These are phyloP conservation scores for Actinia tenebrosa DNA, from an alignment of 64 coral and sea anemone species.

Conservation along the genomic window DNA sequence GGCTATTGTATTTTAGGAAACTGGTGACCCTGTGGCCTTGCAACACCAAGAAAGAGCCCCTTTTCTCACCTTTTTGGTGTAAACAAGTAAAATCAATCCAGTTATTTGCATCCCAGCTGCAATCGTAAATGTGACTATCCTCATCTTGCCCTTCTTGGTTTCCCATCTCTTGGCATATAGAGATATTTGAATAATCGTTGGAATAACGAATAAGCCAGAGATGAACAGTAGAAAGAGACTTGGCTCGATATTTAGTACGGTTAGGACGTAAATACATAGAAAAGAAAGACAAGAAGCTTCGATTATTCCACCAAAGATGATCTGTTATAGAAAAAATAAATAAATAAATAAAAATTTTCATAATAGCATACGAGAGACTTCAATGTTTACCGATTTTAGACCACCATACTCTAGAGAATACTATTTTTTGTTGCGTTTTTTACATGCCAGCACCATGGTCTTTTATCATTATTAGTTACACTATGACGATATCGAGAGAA, in stretches of 20 bases:
- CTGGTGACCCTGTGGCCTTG: too few species aligned
- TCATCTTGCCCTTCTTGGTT: slow-evolving; percentile 15
- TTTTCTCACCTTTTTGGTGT: not conserved
- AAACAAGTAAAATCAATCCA: slow-evolving; percentile 11
- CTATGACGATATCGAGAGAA: too few species aligned
- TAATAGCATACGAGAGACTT: too few species aligned
- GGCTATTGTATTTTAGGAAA: too few species aligned
- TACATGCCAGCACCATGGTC: too few species aligned
- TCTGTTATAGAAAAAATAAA: slow-evolving; percentile 12
- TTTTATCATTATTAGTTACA: too few species aligned
- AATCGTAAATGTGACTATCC: not conserved
- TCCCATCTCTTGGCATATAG: slow-evolving; percentile 5
- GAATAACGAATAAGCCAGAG: slow-evolving; percentile 19
- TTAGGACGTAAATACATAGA: slow-evolving; percentile 21
- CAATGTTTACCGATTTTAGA: too few species aligned
- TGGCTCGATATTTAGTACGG: slow-evolving; percentile 15
- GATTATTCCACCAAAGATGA: slow-evolving; percentile 25
- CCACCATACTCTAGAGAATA: too few species aligned
- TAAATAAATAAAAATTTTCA: not conserved
- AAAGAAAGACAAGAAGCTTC: slow-evolving; percentile 34
- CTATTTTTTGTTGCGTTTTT: too few species aligned
- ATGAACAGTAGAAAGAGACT: slow-evolving; percentile 15
- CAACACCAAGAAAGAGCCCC: not conserved
- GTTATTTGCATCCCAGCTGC: slow-evolving; percentile 5
- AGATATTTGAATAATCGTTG: slow-evolving; percentile 13